Evolutionary conservation across 2,888 invertebrate genomes (phyloP).

Genomic region (Norana najaformis): DNA sequence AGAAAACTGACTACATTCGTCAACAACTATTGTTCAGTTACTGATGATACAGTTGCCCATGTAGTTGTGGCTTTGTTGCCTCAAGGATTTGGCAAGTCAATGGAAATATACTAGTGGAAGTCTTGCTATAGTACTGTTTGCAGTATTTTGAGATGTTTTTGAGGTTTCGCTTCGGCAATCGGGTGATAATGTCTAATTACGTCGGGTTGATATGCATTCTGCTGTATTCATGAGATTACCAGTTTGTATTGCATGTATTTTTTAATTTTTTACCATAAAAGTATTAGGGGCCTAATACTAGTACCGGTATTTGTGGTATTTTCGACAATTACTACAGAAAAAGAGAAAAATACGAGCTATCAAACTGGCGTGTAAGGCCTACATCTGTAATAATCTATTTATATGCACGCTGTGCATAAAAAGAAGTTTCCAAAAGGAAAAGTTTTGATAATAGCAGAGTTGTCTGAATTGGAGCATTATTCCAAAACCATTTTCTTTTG

Average conservation of each 20-base stretch:
- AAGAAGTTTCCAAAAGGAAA: neutral
- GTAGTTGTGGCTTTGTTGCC: neutral
- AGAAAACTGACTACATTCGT: neutral
- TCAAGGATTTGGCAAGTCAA: neutral
- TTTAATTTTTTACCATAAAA: neutral
- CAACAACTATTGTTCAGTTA: neutral
- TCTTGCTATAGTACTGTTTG: neutral
- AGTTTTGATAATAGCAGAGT: too few species aligned
- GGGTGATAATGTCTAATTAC: neutral
- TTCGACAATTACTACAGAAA: neutral
- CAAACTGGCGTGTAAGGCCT: neutral
- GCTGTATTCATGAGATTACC: neutral
- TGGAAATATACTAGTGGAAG: too few species aligned
- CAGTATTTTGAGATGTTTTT: too few species aligned
- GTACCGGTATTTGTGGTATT: too few species aligned
- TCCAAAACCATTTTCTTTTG: too few species aligned
- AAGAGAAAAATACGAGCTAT: neutral
- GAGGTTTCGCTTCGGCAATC: neutral
- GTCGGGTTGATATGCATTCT: too few species aligned
- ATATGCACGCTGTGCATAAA: neutral
- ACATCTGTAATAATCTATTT: neutral
- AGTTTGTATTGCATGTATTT: neutral
- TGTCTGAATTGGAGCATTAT: too few species aligned
- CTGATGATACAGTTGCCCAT: neutral
- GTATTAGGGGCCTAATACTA: neutral